Evolutionary conservation across 1,140 invertebrate genomes (phyloP).

Genomic region (Drosophila funebris): DNA sequence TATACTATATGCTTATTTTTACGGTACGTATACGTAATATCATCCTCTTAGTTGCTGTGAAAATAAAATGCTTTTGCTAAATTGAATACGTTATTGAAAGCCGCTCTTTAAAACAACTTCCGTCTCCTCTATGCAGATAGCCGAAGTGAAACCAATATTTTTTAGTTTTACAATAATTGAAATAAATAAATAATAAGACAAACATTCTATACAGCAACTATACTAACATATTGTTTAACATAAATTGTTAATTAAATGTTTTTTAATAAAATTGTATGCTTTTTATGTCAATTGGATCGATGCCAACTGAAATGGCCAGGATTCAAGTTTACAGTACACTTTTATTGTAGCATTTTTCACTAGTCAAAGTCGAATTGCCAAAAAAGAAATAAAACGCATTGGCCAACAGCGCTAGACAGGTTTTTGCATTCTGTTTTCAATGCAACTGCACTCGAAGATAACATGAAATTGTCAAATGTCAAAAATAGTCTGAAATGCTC

Average conservation of each 20-base stretch:
- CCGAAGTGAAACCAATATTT: no score
- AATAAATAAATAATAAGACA: neutral
- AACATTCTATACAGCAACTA: neutral
- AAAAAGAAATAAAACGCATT: conserved; percentile 3
- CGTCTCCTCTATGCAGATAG: no score
- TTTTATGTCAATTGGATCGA: neutral
- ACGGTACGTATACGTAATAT: neutral
- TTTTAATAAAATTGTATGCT: neutral
- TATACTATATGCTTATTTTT: conserved; percentile 11
- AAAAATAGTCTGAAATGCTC: conserved; percentile 26
- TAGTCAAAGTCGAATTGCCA: neutral
- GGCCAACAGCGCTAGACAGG: conserved; percentile 14
- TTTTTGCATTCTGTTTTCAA: conserved; percentile 21
- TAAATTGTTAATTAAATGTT: neutral
- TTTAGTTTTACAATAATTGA: no score
- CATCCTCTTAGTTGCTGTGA: neutral
- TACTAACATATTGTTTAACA: neutral
- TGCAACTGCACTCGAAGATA: conserved; percentile 43
- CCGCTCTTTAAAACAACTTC: neutral
- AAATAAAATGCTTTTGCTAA: neutral
- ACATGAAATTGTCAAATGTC: conserved; percentile 46
- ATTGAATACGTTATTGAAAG: conserved; percentile 1
- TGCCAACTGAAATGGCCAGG: neutral
- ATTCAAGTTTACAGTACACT: neutral
- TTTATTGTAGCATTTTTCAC: neutral